Conservation (phyloP, 2,797 vertebrate genomes). For the Spea hammondii region DNA sequence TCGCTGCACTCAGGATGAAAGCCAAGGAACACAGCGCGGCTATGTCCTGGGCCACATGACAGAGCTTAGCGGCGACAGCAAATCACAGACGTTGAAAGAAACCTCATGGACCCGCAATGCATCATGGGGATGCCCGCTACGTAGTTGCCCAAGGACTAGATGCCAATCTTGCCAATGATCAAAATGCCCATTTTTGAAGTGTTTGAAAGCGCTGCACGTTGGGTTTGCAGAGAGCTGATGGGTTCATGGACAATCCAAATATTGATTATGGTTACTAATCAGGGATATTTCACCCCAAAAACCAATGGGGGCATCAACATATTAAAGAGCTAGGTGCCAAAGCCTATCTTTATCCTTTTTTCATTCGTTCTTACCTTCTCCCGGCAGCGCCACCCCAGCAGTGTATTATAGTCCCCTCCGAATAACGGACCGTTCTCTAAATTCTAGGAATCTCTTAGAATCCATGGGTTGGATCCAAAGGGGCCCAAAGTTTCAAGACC, state of each 20-base stretch:
- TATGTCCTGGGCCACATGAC: constrained; percentile 99
- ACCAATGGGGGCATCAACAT: neutral
- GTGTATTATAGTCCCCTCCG: neutral
- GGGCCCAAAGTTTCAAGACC: neutral
- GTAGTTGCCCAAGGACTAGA: constrained; percentile 33
- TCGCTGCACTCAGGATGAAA: constrained; percentile 95
- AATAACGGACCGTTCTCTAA: no score
- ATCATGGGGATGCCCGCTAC: constrained; percentile 18
- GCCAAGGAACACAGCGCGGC: constrained; percentile 99
- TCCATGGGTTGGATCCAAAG: constrained; percentile 2
- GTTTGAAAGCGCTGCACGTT: neutral
- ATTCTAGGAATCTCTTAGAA: neutral
- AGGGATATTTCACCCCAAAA: constrained; percentile 16
- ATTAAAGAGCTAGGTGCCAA: neutral
- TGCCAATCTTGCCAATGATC: constrained; percentile 8
- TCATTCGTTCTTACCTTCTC: neutral
- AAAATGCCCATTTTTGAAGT: neutral
- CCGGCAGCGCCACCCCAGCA: neutral
- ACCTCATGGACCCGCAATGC: constrained; percentile 11
- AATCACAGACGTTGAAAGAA: constrained; percentile 49
- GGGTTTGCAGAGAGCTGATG: neutral
- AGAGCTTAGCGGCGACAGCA: constrained; percentile 50
- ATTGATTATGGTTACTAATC: neutral
- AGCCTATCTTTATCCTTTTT: neutral
- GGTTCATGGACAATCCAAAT: constrained; percentile 4